Percentiles rank a stretch among this genome's conserved stretches.
Evolutionary conservation across 2,113 vertebrate genomes (phyloP).

Genomic region (Centropus unirufus): DNA sequence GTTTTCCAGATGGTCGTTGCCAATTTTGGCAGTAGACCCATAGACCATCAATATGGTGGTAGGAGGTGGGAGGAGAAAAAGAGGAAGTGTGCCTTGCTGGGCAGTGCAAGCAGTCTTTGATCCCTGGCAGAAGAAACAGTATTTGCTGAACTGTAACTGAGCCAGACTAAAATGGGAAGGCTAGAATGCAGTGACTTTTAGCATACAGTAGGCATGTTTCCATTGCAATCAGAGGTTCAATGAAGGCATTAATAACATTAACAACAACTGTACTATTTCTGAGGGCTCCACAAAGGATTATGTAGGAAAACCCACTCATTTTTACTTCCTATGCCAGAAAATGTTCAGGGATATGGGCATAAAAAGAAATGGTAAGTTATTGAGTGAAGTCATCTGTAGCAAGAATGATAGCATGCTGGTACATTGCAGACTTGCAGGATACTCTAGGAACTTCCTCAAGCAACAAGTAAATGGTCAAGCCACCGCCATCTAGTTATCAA

Average conservation of each 20-base stretch:
- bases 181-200: not conserved
- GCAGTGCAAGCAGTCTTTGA: rapidly evolving
- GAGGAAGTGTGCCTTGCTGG: not conserved
- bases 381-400: not conserved
- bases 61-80: not conserved
- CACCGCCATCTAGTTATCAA: not conserved
- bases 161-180: not conserved
- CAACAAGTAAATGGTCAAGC: not conserved
- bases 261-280: not conserved
- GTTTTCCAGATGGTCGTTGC: not conserved
- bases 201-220: not conserved
- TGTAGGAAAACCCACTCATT: not conserved
- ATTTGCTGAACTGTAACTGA: not conserved
- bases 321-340: not conserved
- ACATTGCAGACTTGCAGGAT: not conserved
- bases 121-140: not conserved
- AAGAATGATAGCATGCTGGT: not conserved
- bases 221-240: not conserved
- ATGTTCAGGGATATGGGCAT: not conserved
- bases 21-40: too few relatives aligned
- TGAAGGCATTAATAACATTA: not conserved
- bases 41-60: not conserved
- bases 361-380: not conserved
- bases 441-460: not conserved
- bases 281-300: not conserved